Conservation (phyloP, 2,797 vertebrate species). For the Eulemur albifrons region DNA sequence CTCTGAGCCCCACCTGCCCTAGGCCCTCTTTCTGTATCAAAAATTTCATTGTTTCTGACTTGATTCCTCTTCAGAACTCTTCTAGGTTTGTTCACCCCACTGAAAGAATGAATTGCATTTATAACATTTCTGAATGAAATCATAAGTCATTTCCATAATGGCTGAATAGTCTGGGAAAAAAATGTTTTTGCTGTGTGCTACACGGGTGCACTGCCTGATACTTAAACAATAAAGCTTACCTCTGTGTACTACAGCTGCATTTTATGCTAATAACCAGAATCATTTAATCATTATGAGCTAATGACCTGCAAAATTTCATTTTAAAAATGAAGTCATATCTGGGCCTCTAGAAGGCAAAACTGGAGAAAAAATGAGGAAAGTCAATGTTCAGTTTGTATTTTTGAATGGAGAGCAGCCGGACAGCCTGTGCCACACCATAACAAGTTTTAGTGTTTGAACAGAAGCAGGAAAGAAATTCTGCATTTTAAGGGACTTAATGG, state of each 20-base stretch:
- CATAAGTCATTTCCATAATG: slow-evolving; percentile 42
- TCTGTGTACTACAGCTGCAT: slow-evolving; percentile 58
- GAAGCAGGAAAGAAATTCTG: background rate
- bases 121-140: slow-evolving; percentile 53
- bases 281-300: slow-evolving; percentile 83
- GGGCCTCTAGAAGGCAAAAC: slow-evolving; percentile 72
- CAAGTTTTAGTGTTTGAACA: accelerated
- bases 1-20: background rate
- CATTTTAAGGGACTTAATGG: background rate
- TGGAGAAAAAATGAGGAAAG: slow-evolving; percentile 64
- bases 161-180: slow-evolving; percentile 33
- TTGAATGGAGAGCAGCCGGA: background rate
- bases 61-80: background rate
- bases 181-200: background rate
- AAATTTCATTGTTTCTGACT: background rate
- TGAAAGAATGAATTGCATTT: background rate
- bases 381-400: background rate
- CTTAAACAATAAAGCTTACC: slow-evolving; percentile 78
- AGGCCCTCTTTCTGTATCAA: background rate
- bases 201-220: slow-evolving; percentile 70
- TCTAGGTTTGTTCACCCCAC: background rate
- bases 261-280: slow-evolving; percentile 83
- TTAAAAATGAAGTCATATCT: slow-evolving; percentile 75
- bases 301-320: slow-evolving; percentile 84
- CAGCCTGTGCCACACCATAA: background rate